A percentile compares a stretch with the other conserved stretches of the same genome.
phyloP scores from a whole-genome alignment of 2,113 vertebrate species.

The Plotosus lineatus region DNA sequence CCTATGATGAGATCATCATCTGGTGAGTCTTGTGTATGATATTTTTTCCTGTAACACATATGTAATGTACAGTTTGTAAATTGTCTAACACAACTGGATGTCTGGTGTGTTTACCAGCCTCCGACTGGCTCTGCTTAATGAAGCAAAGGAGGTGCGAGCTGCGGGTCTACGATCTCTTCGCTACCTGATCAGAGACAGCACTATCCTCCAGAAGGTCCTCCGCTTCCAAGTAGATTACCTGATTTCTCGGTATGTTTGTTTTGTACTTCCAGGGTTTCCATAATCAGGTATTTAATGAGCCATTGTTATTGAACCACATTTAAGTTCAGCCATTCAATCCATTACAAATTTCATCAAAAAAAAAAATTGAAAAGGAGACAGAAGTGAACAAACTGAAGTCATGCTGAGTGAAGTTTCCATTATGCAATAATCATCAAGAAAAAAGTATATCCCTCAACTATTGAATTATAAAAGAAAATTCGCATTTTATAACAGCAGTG shows the following conservation, averaged over 20 bases:
- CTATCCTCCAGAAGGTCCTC: constrained; percentile 92
- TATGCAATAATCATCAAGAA: neutral
- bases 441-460: neutral
- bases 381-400: neutral
- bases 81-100: neutral
- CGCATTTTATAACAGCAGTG: too few relatives aligned
- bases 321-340: neutral
- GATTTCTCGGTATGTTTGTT: constrained; percentile 86
- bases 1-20: constrained; percentile 96
- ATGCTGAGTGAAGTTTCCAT: neutral
- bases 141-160: constrained; percentile 97
- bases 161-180: constrained; percentile 93
- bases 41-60: neutral
- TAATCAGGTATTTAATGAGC: neutral
- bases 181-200: constrained; percentile 92
- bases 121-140: constrained; percentile 91
- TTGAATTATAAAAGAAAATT: too few relatives aligned
- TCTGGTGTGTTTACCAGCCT: constrained; percentile 73
- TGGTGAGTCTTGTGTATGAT: constrained; percentile 79
- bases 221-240: constrained; percentile 96
- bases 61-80: neutral
- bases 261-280: neutral
- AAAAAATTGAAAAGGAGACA: neutral
- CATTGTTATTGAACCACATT: neutral
- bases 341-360: neutral